phyloP scores from a whole-genome alignment of 2,797 vertebrate species.

The Steatocranus sp. region DNA sequence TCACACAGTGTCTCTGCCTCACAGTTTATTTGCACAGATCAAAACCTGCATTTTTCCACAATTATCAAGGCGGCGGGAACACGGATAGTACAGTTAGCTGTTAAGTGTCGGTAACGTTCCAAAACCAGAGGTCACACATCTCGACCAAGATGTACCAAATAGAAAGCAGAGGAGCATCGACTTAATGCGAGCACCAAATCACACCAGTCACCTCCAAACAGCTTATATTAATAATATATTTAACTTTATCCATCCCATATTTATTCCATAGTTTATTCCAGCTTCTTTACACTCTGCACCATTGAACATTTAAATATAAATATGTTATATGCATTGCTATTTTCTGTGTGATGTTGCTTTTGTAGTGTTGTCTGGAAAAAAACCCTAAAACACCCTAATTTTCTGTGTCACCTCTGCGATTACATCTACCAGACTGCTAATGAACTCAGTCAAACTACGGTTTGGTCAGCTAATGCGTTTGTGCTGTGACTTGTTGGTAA shows the following conservation, averaged over 20 bases:
- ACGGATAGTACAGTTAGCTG: neutral
- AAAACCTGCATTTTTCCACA: neutral
- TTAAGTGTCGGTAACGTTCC: neutral
- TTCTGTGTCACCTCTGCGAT: neutral
- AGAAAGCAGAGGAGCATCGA: neutral
- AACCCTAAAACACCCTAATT: rapidly evolving
- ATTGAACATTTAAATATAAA: neutral
- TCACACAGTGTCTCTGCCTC: neutral
- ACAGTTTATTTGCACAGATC: neutral
- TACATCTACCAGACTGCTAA: neutral
- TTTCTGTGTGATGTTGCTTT: neutral
- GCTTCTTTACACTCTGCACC: rapidly evolving
- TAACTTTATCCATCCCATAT: neutral
- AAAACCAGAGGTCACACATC: neutral
- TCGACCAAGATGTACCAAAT: neutral
- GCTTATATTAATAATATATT: rapidly evolving
- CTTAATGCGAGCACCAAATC: neutral
- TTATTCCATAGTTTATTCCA: neutral
- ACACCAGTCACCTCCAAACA: neutral
- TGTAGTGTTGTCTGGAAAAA: neutral
- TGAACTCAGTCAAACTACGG: rapidly evolving
- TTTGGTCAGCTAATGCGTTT: too few relatives aligned
- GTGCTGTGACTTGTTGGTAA: neutral
- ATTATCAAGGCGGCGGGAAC: neutral
- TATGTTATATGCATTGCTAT: neutral